These are phyloP conservation scores for Enteromius argenteus DNA, from an alignment of 2,797 vertebrate genomes.

Conservation along the genomic window DNA sequence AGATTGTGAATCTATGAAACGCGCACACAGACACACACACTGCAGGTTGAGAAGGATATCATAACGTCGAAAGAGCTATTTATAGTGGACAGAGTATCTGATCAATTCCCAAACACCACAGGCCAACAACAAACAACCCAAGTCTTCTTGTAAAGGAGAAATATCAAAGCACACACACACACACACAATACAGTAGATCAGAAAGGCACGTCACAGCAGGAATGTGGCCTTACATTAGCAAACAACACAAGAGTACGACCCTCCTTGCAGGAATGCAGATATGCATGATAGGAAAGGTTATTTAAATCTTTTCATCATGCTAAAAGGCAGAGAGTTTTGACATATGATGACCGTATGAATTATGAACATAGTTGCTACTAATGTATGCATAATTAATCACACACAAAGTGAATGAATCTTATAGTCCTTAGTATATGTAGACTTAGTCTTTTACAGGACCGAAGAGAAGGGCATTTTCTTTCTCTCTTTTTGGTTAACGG, in stretches of 20 bases:
- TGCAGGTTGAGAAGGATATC: conserved; percentile 7
- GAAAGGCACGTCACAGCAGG: conserved; percentile 6
- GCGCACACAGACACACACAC: conserved; percentile 51
- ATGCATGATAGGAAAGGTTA: conserved; percentile 71
- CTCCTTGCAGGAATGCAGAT: conserved; percentile 74
- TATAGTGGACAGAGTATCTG: conserved; percentile 57
- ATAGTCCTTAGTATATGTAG: conserved; percentile 75
- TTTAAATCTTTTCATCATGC: conserved; percentile 82
- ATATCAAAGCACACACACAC: conserved; percentile 47
- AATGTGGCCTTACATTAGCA: conserved; percentile 69
- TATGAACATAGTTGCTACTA: conserved; percentile 82
- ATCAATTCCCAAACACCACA: conserved; percentile 67
- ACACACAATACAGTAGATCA: conserved; percentile 24
- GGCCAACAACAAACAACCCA: conserved; percentile 67
- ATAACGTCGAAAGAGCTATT: conserved; percentile 15
- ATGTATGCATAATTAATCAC: conserved; percentile 86
- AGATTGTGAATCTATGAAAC: conserved; percentile 51
- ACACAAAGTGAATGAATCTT: conserved; percentile 75
- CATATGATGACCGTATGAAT: conserved; percentile 79
- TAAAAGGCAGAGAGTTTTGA: conserved; percentile 79
- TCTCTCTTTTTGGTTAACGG: conserved; percentile 19
- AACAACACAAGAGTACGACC: conserved; percentile 65
- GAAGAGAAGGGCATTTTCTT: conserved; percentile 59
- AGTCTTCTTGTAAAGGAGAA: conserved; percentile 54
- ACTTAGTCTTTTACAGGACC: conserved; percentile 67